Percentiles rank a stretch among this genome's conserved stretches.
Conservation (phyloP, 2,888 invertebrate genomes). For the Polyommatus iphigenia region DNA sequence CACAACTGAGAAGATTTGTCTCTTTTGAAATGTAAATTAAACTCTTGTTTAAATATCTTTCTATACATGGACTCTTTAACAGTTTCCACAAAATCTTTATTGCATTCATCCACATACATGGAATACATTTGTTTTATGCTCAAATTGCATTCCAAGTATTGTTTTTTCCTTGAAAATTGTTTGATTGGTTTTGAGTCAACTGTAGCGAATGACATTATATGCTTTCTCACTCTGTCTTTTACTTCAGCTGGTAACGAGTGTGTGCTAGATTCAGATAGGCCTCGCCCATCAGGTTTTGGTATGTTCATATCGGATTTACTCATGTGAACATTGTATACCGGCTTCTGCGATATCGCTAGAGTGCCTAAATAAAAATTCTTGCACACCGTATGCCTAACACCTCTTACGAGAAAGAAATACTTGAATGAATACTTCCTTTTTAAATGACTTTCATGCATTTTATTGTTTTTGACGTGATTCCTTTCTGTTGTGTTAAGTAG, state of each 20-base stretch:
- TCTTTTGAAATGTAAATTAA: conserved; percentile 66
- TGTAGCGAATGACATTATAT: conserved; percentile 62
- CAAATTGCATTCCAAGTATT: conserved; percentile 58
- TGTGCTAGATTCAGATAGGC: conserved; percentile 60
- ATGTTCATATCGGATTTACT: conserved; percentile 70
- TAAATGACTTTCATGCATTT: conserved; percentile 47
- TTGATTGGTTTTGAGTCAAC: conserved; percentile 60
- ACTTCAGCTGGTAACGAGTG: conserved; percentile 61
- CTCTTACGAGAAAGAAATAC: conserved; percentile 66
- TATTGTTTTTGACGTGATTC: conserved; percentile 54
- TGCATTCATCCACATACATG: conserved; percentile 61
- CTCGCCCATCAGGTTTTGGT: conserved; percentile 71
- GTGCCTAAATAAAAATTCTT: conserved; percentile 74
- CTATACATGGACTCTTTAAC: conserved; percentile 75
- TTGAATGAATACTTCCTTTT: conserved; percentile 67
- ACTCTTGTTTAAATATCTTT: conserved; percentile 69
- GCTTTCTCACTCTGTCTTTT: conserved; percentile 65
- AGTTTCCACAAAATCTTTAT: conserved; percentile 51
- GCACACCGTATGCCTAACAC: conserved; percentile 62
- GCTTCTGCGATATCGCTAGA: conserved; percentile 71
- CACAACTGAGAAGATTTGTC: conserved; percentile 60
- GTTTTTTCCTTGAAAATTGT: conserved; percentile 64
- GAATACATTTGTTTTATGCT: conserved; percentile 68
- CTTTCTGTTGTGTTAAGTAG: conserved; percentile 69
- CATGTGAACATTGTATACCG: conserved; percentile 71